Evolutionary conservation across 1,140 invertebrate species (phyloP).

Genomic region (Eriosoma lanigerum): DNA sequence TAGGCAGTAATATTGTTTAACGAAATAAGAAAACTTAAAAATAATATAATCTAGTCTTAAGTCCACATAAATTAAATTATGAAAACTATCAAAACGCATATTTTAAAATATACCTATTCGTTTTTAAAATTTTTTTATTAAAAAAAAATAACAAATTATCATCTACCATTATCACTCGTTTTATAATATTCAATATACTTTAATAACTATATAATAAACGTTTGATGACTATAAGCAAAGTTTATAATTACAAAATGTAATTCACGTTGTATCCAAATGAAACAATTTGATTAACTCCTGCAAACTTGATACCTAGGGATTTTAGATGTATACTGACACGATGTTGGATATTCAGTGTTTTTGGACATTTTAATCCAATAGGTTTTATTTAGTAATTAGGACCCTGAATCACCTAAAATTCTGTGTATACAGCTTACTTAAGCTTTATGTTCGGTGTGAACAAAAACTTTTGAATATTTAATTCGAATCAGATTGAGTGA

Average conservation of each 20-base stretch:
- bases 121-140: too few relatives aligned
- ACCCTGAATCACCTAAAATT: not conserved
- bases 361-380: conserved; percentile 37
- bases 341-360: conserved; percentile 12
- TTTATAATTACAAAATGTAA: not conserved
- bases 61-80: too few relatives aligned
- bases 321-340: not conserved
- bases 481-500: not conserved
- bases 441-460: conserved; percentile 15
- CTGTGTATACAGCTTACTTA: not conserved
- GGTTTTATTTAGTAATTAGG: conserved; percentile 33
- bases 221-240: not conserved
- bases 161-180: not conserved
- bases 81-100: too few relatives aligned
- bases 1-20: too few relatives aligned
- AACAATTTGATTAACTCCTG: conserved; percentile 35
- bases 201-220: not conserved
- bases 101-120: too few relatives aligned
- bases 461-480: conserved; percentile 46
- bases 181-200: not conserved
- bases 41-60: too few relatives aligned
- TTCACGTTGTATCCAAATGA: not conserved
- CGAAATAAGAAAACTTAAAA: too few relatives aligned
- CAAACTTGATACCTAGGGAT: conserved; percentile 11
- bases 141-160: too few relatives aligned